Base-by-base conservation (phyloP, 2,113 vertebrate species). In the Leuciscus idus region DNA sequence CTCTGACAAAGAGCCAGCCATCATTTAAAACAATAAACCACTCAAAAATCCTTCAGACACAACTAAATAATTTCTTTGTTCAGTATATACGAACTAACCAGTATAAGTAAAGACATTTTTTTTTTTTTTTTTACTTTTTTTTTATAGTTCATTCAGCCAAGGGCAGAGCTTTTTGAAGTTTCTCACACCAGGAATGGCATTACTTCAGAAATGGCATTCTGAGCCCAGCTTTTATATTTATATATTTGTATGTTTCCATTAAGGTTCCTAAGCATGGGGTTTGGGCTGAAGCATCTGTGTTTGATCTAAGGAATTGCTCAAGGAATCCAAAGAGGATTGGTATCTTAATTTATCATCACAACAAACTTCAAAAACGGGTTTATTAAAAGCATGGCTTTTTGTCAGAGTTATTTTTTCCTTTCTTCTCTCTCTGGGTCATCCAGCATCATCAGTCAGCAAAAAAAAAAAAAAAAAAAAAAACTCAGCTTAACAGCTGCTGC, bases 131-230 rank as follows among this genome's bases (percentile, higher is more conserved):
- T 6, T 4, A 26, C 26, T 8, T 5, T 5, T 10, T 0, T 4
- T 11, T 46, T 19, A 3, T 87, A 78, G 66, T 72, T 90, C 74
- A 89, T 91, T 88, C 75, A 86, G 87, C 92, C 91, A 46, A 46
- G 68, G 85, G 89, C 88, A 88, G 73, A 4, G 4, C 19, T 68
- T 88, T 93, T 91, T 93, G 91, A 92, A 91, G 91, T 87, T 87
- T 52, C 62, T 83, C 30, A 77, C 88, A 90, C 84, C 88, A 92
- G 88, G 90, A 88, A 88, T 89, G 92, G 85, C 11, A 83, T 57
- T 85, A 89, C 89, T 84, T 55, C 78, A 80, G 75, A 84, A 72
- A 62, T 30, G 46, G 70, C 85, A 68, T 61, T 86, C 26, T 84
- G 84, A 61, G 50, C 68, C 68, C 59, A 19, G 79, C 43, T 73